Percentiles rank a stretch among this genome's conserved stretches.
These are phyloP conservation scores for Microhierax caerulescens DNA, from an alignment of 2,797 vertebrate genomes.

Conservation along the genomic window DNA sequence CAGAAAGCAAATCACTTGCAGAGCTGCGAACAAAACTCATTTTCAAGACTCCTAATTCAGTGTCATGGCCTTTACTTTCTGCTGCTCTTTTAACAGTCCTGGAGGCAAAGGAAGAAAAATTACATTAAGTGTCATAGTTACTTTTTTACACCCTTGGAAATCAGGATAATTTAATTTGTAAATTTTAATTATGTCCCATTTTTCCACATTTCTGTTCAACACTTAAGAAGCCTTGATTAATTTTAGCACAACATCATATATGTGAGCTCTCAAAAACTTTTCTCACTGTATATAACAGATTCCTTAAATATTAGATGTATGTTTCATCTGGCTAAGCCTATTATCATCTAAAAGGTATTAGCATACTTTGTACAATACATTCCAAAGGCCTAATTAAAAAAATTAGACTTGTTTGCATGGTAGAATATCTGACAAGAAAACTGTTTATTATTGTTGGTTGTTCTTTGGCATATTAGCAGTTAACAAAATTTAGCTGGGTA, in stretches of 20 bases:
- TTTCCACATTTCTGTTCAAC: not conserved
- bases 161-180: not conserved
- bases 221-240: not conserved
- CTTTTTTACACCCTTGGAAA: not conserved
- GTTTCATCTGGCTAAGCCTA: not conserved
- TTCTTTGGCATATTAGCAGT: not conserved
- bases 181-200: not conserved
- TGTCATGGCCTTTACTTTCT: not conserved
- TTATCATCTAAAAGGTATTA: not conserved
- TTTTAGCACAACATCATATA: not conserved
- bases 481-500: not conserved
- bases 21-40: not conserved
- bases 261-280: not conserved
- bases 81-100: not conserved
- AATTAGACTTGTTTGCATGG: not conserved
- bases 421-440: not conserved
- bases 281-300: not conserved
- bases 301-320: not conserved
- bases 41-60: not conserved
- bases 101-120: not conserved
- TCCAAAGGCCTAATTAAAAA: not conserved
- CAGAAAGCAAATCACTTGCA: not conserved
- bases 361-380: not conserved
- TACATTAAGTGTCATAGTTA: not conserved
- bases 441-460: not conserved